Evolutionary conservation across 2,888 invertebrate genomes (phyloP), one percentile per base, ranked within the genome.

Genomic region (Smittia aterrima): DNA sequence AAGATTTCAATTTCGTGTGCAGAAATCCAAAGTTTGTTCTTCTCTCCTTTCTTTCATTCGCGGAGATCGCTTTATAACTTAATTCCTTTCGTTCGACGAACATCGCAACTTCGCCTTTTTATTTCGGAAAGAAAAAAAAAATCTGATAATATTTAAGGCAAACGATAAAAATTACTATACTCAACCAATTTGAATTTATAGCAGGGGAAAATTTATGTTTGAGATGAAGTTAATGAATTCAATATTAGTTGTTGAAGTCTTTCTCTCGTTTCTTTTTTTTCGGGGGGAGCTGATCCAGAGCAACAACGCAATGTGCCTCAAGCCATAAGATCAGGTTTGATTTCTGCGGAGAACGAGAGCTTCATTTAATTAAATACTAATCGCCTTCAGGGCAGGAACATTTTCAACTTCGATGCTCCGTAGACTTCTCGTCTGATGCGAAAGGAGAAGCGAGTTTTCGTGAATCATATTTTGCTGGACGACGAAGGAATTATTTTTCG

Each of bases 191-290:
- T 70, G 54, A 64, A 64, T 64, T 70, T 54, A 41, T 54, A 70
- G 70, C 70, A 70, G 70, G 18, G 24, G 70, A 70, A 70, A 54
- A 70, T 70, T 70, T 54, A 67, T 68, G 41, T 16, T 18, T 22
- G 53, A 54, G 18, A 54, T 70, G 32, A 70, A 70, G 70, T 70
- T 70, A 70, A 70, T 70, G 70, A 70, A 70, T 70, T 70, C 70
- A 70, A 67, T 27, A 67, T 58, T 58, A 58, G 20, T 54, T 54
- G 70, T 54, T 70, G 70, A 54, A 70, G 53, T 68, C 16, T 41
- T 41, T 22, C n/a, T 68, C 38, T 47, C 22, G 9, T 24, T 6
- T 9, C 7, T n/a, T n/a, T n/a, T n/a, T n/a, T n/a, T 22, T 58
- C 6, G 58, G 25, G 27, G 64, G 16, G n/a, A 27, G 25, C 22